Evolutionary conservation across 2,113 vertebrate genomes (phyloP).

Genomic region (Psephotus haematonotus): DNA sequence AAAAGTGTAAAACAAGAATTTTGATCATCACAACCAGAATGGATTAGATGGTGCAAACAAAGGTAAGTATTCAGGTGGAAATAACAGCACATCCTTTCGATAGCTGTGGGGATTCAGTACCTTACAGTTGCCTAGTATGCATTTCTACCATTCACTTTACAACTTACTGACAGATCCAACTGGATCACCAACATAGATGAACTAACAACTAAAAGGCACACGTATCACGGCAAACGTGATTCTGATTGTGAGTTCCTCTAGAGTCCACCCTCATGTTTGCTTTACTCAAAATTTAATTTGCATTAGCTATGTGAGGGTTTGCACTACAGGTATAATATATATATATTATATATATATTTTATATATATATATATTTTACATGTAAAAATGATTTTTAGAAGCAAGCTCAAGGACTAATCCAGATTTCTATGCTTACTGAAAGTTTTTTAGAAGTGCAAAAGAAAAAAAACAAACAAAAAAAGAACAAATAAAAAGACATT

Average conservation of each 20-base stretch:
- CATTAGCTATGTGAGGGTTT: background rate
- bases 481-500: background rate
- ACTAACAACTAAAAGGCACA: background rate
- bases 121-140: background rate
- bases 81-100: background rate
- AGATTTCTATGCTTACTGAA: background rate
- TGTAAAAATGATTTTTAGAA: background rate
- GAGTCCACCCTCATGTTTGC: background rate
- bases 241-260: background rate
- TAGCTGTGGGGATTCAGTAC: background rate
- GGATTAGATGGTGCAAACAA: background rate
- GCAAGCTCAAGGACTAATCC: background rate
- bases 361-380: no score
- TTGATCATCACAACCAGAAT: background rate
- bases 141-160: background rate
- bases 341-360: no score
- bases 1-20: background rate
- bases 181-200: background rate
- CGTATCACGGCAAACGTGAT: background rate
- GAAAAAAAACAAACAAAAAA: background rate
- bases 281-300: background rate
- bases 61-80: background rate
- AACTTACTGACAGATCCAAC: background rate
- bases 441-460: background rate
- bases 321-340: background rate